These are phyloP conservation scores for Vannuccia rotundouncinata DNA, from an alignment of 2,888 invertebrate species.

Conservation along the genomic window DNA sequence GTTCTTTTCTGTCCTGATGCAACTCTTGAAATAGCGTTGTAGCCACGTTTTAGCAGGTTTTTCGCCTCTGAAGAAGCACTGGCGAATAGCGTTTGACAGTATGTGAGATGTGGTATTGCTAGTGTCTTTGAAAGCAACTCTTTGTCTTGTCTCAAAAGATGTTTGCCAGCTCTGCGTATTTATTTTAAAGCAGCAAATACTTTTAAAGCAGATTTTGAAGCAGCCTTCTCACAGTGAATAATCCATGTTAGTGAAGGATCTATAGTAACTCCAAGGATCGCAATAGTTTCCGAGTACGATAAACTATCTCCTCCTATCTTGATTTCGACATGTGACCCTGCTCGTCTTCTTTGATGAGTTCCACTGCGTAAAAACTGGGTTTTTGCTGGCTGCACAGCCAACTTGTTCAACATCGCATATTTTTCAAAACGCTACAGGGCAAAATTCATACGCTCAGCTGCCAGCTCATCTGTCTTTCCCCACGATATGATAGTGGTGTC, in stretches of 20 bases:
- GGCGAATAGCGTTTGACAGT: constrained; percentile 23
- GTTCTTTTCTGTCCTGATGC: constrained; percentile 13
- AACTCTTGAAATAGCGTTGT: constrained; percentile 7
- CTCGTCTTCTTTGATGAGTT: no score
- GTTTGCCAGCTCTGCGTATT: not conserved
- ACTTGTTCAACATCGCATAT: no score
- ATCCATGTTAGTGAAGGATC: not conserved
- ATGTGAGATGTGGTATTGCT: constrained; percentile 19
- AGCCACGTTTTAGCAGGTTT: constrained; percentile 24
- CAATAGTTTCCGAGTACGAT: no score
- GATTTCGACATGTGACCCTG: no score
- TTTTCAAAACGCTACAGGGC: no score
- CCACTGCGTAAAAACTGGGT: no score
- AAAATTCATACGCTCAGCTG: no score
- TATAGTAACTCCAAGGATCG: no score
- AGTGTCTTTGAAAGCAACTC: not conserved
- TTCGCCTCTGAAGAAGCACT: constrained; percentile 6
- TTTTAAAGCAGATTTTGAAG: not conserved
- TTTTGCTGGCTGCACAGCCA: no score
- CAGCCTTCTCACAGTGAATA: not conserved
- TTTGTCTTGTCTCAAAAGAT: not conserved
- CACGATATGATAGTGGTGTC: no score
- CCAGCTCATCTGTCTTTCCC: no score
- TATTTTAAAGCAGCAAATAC: not conserved
- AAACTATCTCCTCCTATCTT: no score